Evolutionary conservation across 2,888 invertebrate species (phyloP), one percentile per base, ranked within the genome.

Genomic region (Hydrotaea cyrtoneurina): DNA sequence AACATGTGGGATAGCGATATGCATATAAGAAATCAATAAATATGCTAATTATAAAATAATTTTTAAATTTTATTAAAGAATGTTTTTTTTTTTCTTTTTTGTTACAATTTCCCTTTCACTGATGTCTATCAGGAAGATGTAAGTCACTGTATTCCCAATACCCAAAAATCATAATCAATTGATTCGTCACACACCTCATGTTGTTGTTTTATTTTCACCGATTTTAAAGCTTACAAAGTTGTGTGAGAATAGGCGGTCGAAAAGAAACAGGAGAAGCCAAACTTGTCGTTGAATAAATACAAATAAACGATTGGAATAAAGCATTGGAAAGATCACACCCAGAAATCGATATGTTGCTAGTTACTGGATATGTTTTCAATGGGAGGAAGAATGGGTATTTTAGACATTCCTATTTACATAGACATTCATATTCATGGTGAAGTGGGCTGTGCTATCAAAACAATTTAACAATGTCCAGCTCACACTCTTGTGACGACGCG

Each of bases 261-360:
- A 74, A 3, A 39, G 23, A 8, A 17, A 0, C 13, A 59, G 46
- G 0, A 74, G 13, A 53, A 64, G 21, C 66, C 46, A 57, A 75
- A 78, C 74, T 73, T 74, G 50, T 77, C 73, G 79, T 50, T n/a
- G 64, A 71, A 55, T 57, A 81, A 66, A 78, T 78, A 84, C 57
- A 81, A 66, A 78, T 78, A 84, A 82, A 77, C 74, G 79, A 77
- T 55, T 64, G 75, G 83, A 84, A 82, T 81, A 73, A 59, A 77
- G 53, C 82, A 79, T 82, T 79, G 79, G 85, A 66, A 73, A 79
- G 53, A 74, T 79, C 73, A 82, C 85, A 79, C 79, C 69, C 53
- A 19, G 62, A 57, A 73, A 57, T 39, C 57, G 57, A 73, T 36
- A 73, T 17, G 55, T 21, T 15, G n/a, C 10, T 10, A 17, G 53